Conservation (phyloP, 2,888 invertebrate species). For the Leucania comma region DNA sequence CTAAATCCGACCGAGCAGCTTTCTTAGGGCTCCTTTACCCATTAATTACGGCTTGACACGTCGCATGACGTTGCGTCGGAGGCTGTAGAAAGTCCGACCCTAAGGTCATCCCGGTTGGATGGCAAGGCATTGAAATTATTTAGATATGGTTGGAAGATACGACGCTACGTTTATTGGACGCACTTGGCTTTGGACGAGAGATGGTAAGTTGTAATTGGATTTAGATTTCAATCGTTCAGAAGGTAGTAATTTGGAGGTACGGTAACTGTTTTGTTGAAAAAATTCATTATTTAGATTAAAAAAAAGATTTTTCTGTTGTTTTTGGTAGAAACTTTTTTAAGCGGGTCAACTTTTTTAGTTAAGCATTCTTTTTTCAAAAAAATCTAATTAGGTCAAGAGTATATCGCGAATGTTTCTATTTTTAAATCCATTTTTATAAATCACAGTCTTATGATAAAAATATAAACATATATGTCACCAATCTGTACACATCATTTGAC, state of each 20-base stretch:
- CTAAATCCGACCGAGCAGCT: slow-evolving; percentile 61
- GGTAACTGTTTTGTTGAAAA: slow-evolving; percentile 16
- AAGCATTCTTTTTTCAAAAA: no score
- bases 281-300: neutral
- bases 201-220: slow-evolving; percentile 60
- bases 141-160: slow-evolving; percentile 64
- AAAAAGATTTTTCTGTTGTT: neutral
- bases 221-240: slow-evolving; percentile 56
- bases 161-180: slow-evolving; percentile 52
- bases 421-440: neutral
- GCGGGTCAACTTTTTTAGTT: neutral
- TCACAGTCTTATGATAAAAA: neutral
- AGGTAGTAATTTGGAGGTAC: slow-evolving; percentile 39
- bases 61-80: slow-evolving; percentile 77
- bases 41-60: slow-evolving; percentile 81
- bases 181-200: slow-evolving; percentile 47
- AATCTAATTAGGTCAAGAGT: neutral
- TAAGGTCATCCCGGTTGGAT: slow-evolving; percentile 73
- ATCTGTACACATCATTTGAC: slow-evolving; percentile 22
- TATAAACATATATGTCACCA: neutral
- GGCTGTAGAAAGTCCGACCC: slow-evolving; percentile 84
- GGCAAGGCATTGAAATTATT: slow-evolving; percentile 64
- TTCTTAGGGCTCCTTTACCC: slow-evolving; percentile 68
- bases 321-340: neutral
- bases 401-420: neutral